A percentile compares a stretch with the other conserved stretches of the same genome.
Conservation (phyloP, 1,140 invertebrate genomes). For the Drosophila ironensis region DNA sequence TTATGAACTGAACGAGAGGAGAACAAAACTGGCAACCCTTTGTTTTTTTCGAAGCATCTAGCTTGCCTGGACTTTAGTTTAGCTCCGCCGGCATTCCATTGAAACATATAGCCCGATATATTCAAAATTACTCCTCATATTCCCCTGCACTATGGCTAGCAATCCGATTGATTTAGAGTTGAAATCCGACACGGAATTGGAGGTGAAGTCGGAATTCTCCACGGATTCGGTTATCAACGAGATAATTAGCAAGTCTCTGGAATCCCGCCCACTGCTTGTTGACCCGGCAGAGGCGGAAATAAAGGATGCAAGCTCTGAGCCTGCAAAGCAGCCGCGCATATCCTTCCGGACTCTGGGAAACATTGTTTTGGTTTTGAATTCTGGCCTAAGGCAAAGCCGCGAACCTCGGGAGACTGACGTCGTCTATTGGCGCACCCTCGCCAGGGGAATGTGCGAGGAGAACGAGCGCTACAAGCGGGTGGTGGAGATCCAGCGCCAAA, state of each 20-base stretch:
- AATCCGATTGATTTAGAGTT: not conserved
- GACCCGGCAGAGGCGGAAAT: not conserved
- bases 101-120: no score
- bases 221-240: conserved; percentile 3
- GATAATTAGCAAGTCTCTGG: not conserved
- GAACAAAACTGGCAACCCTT: not conserved
- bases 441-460: conserved; percentile 1
- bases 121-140: conserved; percentile 24
- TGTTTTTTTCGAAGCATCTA: no score
- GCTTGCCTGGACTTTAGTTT: no score
- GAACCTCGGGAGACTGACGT: not conserved
- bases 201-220: not conserved
- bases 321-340: not conserved
- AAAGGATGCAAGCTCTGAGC: not conserved
- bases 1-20: not conserved
- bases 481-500: conserved; percentile 30
- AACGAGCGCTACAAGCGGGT: conserved; percentile 20
- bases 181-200: not conserved
- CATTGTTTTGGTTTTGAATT: conserved; percentile 22
- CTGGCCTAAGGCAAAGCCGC: not conserved
- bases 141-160: no score
- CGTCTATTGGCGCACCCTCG: conserved; percentile 45
- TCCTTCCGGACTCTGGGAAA: conserved; percentile 25
- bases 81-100: no score
- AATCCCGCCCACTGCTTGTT: not conserved